These are phyloP conservation scores for Synergus gifuensis DNA, from an alignment of 2,888 invertebrate genomes.

Conservation along the genomic window DNA sequence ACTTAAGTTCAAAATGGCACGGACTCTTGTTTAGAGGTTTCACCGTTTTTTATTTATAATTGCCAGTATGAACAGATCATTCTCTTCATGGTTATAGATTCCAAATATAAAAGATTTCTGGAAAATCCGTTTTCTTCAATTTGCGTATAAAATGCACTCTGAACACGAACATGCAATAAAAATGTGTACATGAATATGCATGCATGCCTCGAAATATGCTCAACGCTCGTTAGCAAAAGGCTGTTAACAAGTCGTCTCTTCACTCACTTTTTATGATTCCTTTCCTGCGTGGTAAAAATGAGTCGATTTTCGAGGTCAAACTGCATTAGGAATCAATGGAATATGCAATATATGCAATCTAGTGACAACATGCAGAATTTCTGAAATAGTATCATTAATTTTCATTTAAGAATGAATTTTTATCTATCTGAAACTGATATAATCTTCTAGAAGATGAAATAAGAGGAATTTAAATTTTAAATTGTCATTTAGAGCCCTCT, in stretches of 20 bases:
- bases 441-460: too few species aligned
- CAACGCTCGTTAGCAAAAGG: slow-evolving; percentile 23
- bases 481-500: too few species aligned
- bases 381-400: not conserved
- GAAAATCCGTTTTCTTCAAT: slow-evolving; percentile 11
- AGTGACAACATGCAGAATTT: not conserved
- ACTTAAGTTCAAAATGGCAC: not conserved
- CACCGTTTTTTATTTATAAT: not conserved
- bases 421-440: too few species aligned
- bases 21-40: not conserved
- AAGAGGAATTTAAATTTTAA: too few species aligned
- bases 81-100: not conserved
- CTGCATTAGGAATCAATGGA: not conserved
- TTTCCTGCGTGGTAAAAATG: slow-evolving; percentile 1
- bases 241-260: slow-evolving; percentile 32
- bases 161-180: not conserved
- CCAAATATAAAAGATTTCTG: not conserved
- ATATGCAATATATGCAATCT: not conserved
- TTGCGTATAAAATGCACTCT: slow-evolving; percentile 20
- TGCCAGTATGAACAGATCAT: not conserved
- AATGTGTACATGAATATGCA: slow-evolving; percentile 4
- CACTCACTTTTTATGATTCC: slow-evolving; percentile 11
- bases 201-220: slow-evolving; percentile 2
- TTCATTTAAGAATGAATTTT: too few species aligned
- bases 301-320: slow-evolving; percentile 26